These are phyloP conservation scores for Pyrrhosoma nymphula DNA, from an alignment of 2,888 invertebrate species.

Conservation along the genomic window DNA sequence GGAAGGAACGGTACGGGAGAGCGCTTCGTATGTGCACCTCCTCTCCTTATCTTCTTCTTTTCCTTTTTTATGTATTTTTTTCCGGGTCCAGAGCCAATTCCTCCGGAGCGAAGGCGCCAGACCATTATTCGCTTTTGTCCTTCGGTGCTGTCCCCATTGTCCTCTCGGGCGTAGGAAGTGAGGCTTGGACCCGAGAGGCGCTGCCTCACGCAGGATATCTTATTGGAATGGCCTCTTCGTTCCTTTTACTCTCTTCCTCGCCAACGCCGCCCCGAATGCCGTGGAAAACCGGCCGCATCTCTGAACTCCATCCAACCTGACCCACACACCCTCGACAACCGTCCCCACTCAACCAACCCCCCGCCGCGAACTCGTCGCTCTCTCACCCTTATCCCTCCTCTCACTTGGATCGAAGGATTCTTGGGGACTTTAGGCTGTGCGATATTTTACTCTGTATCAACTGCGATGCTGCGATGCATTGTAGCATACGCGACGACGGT, in stretches of 20 bases:
- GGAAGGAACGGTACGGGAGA: background rate
- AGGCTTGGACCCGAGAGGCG: background rate
- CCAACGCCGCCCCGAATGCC: background rate
- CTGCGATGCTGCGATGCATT: no score
- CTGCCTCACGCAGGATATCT: constrained; percentile 21
- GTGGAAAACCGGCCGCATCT: background rate
- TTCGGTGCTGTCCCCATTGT: background rate
- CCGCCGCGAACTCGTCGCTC: background rate
- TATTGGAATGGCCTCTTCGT: background rate
- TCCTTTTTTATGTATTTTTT: background rate
- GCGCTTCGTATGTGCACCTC: background rate
- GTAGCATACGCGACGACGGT: no score
- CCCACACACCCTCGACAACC: background rate
- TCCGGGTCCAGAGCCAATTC: background rate
- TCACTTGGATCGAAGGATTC: no score
- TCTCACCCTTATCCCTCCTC: no score
- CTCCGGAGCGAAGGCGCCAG: background rate
- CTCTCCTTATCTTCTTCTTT: background rate
- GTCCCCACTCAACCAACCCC: background rate
- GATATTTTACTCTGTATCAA: no score
- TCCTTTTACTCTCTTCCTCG: background rate
- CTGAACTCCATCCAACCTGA: background rate
- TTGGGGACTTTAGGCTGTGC: no score
- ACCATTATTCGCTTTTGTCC: background rate
- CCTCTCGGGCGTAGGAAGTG: background rate